Percentiles rank a stretch among this genome's conserved stretches.
phyloP scores from a whole-genome alignment of 2,113 vertebrate genomes.

The Antechinus flavipes region DNA sequence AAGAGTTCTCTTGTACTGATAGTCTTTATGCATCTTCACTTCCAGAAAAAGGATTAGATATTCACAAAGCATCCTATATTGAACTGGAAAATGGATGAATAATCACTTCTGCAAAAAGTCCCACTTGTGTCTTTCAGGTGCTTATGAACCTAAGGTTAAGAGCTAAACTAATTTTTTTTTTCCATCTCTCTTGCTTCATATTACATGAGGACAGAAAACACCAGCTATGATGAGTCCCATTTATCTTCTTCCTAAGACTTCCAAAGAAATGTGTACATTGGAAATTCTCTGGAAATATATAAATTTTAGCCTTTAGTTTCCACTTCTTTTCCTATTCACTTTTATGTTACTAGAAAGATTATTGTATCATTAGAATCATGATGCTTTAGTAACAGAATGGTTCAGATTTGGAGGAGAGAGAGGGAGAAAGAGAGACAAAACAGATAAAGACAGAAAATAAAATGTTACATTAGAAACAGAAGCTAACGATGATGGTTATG shows the following conservation, averaged over 20 bases:
- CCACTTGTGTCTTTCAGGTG: neutral
- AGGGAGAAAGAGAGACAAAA: neutral
- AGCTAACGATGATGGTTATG: neutral
- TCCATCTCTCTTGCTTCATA: neutral
- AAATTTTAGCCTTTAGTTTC: neutral
- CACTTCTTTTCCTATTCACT: neutral
- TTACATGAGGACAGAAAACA: slow-evolving; percentile 46
- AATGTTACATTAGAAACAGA: neutral
- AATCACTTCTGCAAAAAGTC: neutral
- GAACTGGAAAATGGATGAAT: slow-evolving; percentile 20
- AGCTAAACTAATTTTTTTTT: neutral
- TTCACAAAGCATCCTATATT: neutral
- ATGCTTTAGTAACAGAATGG: neutral
- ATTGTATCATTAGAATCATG: slow-evolving; percentile 24
- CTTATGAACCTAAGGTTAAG: neutral
- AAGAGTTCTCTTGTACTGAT: neutral
- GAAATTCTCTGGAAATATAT: neutral
- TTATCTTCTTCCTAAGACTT: neutral
- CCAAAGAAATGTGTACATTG: neutral
- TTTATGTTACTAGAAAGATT: neutral
- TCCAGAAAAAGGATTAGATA: slow-evolving; percentile 36
- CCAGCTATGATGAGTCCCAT: neutral
- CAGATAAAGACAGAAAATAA: neutral
- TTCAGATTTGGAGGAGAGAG: neutral
- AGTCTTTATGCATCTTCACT: slow-evolving; percentile 9